Conservation (phyloP, 2,888 invertebrate species). For the Nomada hirtipes region DNA sequence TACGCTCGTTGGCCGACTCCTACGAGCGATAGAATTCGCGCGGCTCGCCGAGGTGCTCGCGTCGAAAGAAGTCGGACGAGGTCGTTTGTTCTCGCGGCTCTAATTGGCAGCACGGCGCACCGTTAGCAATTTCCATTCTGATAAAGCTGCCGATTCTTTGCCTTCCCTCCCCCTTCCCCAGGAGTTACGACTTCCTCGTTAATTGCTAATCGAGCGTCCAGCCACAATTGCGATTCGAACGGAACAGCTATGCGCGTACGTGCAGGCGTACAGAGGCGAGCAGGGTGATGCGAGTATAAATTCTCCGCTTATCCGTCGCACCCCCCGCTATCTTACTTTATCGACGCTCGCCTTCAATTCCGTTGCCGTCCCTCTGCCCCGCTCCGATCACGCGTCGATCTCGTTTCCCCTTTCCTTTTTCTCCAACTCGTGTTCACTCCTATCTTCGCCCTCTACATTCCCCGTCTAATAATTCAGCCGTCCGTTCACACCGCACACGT, state of each 20-base stretch:
- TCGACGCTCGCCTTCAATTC: not conserved
- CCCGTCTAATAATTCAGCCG: not conserved
- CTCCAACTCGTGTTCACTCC: not conserved
- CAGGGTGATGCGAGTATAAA: slow-evolving; percentile 10
- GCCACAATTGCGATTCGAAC: slow-evolving; percentile 60
- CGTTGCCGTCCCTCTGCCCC: not conserved
- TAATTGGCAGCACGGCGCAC: slow-evolving; percentile 80
- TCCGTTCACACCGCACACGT: too few species aligned
- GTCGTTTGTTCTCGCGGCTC: slow-evolving; percentile 80
- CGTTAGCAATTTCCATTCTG: slow-evolving; percentile 82
- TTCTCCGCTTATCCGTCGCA: slow-evolving; percentile 12
- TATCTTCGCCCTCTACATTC: slow-evolving; percentile 8
- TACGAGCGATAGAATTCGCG: slow-evolving; percentile 60
- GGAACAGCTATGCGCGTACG: slow-evolving; percentile 13
- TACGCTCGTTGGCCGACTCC: slow-evolving; percentile 41
- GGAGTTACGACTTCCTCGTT: slow-evolving; percentile 81
- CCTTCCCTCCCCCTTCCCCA: slow-evolving; percentile 13
- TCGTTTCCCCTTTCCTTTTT: too few species aligned
- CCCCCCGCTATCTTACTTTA: not conserved
- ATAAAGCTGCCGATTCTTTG: slow-evolving; percentile 77
- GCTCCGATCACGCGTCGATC: not conserved
- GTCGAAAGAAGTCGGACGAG: slow-evolving; percentile 76
- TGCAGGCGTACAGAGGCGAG: not conserved
- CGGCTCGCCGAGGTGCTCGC: slow-evolving; percentile 46
- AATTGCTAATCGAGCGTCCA: slow-evolving; percentile 79